Percentiles rank a stretch among this genome's conserved stretches.
phyloP scores from a whole-genome alignment of 2,797 vertebrate species.

The Xenentodon cancila region DNA sequence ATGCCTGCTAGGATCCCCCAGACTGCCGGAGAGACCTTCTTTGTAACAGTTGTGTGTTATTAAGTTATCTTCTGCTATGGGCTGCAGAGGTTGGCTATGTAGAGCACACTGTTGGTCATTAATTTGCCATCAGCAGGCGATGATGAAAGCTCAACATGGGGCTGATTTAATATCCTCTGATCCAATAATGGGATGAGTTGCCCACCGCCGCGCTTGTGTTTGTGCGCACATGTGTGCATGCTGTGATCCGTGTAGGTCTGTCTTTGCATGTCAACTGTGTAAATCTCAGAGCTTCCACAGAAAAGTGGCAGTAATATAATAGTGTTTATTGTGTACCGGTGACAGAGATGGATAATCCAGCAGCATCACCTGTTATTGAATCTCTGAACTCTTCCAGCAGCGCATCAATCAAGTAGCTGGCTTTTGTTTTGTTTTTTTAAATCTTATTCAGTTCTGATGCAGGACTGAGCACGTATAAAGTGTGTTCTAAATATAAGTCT shows the following conservation, averaged over 20 bases:
- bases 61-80: conserved; percentile 40
- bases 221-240: conserved; percentile 6
- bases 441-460: background rate
- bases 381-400: conserved; percentile 24
- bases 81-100: conserved; percentile 24
- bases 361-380: conserved; percentile 52
- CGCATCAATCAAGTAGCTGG: conserved; percentile 53
- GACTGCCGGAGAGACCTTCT: conserved; percentile 10
- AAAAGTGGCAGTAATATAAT: conserved; percentile 40
- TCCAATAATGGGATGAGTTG: conserved; percentile 57
- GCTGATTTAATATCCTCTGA: conserved; percentile 68
- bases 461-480: background rate
- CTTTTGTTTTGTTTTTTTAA: conserved; percentile 15
- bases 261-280: conserved; percentile 24
- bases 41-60: conserved; percentile 36
- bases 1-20: conserved; percentile 19
- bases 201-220: conserved; percentile 21
- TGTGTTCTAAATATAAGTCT: background rate
- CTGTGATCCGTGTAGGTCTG: conserved; percentile 14
- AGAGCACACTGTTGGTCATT: conserved; percentile 55
- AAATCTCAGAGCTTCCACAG: conserved; percentile 20
- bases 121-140: conserved; percentile 65
- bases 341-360: conserved; percentile 58
- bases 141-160: conserved; percentile 73
- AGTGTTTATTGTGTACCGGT: conserved; percentile 47